Base-by-base conservation (phyloP, 2,888 invertebrate genomes). In the Tyria jacobaeae region DNA sequence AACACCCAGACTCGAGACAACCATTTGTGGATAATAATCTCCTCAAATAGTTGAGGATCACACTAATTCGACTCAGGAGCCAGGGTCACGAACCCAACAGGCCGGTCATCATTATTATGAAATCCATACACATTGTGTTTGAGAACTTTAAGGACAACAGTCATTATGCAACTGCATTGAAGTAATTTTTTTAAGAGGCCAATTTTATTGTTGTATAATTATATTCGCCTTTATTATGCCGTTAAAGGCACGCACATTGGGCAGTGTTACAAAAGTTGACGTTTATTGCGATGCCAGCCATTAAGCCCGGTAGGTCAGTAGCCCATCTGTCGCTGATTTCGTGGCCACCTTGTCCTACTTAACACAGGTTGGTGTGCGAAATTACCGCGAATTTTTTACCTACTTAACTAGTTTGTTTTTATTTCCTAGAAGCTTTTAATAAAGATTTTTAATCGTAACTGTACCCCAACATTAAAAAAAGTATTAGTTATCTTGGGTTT, bases 251-350 rank as follows among this genome's bases (percentile, higher is more conserved):
- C 58, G 64, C 62, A 67, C 66, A 14, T 25, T 50, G 41, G 44
- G 21, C 44, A 44, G 44, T 44, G 55, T 70, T 75, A 72, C 68
- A 66, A 66, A 71, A 73, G 64, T 47, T 64, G 37, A 54, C 70
- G 57, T 68, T 82, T 78, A 76, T 76, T 81, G 77, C 75, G 75
- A 73, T 79, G 61, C 62, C 49, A 68, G 73, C 62, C 64, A 82
- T 83, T 84, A n/a, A 83, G 66, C 71, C 73, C 62, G 72, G 57
- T 71, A 70, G 81, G 82, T 82, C 84, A 82, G 69, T 69, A 59
- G 56, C 51, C 60, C 73, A 84, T 76, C 79, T 71, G 78, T 76
- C 78, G 76, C 64, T 73, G 64, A 76, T 73, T 76, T 62, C 64
- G 68, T 68, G 66, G 54, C 59, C 70, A 76, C 54, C 52, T 51